Percentiles rank a stretch among this genome's conserved stretches.
These are phyloP conservation scores for Papilio elwesi DNA, from an alignment of 2,888 invertebrate species.

Conservation along the genomic window DNA sequence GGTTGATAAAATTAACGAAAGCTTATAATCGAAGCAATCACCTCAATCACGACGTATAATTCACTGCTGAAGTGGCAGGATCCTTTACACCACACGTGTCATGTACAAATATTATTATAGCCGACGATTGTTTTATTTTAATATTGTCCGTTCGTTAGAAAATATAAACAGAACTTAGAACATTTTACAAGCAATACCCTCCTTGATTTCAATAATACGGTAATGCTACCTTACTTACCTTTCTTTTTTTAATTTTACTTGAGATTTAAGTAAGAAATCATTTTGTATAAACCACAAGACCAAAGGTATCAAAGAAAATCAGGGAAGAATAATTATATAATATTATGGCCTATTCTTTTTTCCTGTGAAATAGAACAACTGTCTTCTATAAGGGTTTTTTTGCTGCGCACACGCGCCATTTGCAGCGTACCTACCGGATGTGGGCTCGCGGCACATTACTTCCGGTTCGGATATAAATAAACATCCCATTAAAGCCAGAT, in stretches of 20 bases:
- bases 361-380: conserved; percentile 12
- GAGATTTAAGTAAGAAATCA: too few species aligned
- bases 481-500: conserved; percentile 70
- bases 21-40: neutral
- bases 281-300: neutral
- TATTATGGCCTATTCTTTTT: conserved; percentile 1
- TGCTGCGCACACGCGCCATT: conserved; percentile 56
- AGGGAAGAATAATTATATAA: neutral
- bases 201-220: neutral
- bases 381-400: conserved; percentile 26
- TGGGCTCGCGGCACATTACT: conserved; percentile 69
- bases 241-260: too few species aligned
- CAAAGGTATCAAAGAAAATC: neutral
- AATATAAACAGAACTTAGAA: neutral
- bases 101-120: neutral
- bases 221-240: neutral
- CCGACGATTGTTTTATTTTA: neutral
- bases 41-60: neutral
- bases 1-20: conserved; percentile 7
- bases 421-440: conserved; percentile 68
- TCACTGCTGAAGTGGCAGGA: neutral
- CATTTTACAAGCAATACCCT: neutral
- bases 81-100: neutral
- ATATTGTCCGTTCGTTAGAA: neutral
- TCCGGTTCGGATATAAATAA: conserved; percentile 75